Percentiles rank a stretch among this genome's conserved stretches.
Evolutionary conservation across 2,888 invertebrate genomes (phyloP).

Genomic region (Syritta pipiens): DNA sequence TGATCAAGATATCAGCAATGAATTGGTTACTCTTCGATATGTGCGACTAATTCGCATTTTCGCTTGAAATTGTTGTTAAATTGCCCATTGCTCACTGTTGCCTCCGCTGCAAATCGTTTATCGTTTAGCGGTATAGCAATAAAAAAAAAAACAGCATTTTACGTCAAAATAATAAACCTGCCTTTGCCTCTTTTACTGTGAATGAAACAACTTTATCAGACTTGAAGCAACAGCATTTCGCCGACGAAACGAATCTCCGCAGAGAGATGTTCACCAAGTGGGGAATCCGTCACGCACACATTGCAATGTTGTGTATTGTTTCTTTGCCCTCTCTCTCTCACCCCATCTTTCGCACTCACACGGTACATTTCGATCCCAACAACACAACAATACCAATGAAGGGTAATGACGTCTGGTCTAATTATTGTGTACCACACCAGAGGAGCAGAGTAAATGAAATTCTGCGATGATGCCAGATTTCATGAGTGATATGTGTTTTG

Average conservation of each 20-base stretch:
- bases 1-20: background rate
- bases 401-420: conserved; percentile 71
- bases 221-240: conserved; percentile 60
- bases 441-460: conserved; percentile 51
- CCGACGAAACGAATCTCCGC: conserved; percentile 21
- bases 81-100: background rate
- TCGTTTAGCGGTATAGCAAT: conserved; percentile 42
- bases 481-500: too few relatives aligned
- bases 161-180: conserved; percentile 43
- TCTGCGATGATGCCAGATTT: conserved; percentile 67
- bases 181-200: conserved; percentile 48
- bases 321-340: conserved; percentile 12
- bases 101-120: conserved; percentile 4
- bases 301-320: background rate
- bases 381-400: conserved; percentile 49
- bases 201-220: conserved; percentile 62
- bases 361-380: conserved; percentile 37
- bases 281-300: conserved; percentile 59
- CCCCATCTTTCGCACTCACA: background rate
- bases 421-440: conserved; percentile 57
- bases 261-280: conserved; percentile 16
- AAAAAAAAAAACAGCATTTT: background rate
- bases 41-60: background rate
- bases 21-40: background rate
- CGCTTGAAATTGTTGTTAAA: background rate